phyloP scores from a whole-genome alignment of 2,113 vertebrate species.

The Ochotona curzoniae region DNA sequence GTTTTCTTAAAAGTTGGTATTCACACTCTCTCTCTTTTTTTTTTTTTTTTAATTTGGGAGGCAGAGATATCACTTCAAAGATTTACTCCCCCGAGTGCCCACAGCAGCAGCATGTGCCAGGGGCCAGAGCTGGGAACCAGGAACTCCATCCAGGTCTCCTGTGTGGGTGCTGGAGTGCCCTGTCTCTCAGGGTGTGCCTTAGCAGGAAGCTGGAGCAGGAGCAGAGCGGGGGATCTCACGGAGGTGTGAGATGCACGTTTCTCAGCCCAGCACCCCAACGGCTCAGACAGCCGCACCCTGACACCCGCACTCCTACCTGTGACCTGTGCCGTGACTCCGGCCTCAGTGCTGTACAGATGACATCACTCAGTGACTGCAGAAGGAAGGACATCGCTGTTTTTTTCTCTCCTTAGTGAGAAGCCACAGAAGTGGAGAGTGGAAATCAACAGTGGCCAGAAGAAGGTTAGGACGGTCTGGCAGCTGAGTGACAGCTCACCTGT shows the following conservation, averaged over 20 bases:
- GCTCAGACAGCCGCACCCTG: not conserved
- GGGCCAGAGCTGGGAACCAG: no score
- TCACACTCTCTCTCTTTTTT: not conserved
- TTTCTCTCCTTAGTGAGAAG: constrained; percentile 86
- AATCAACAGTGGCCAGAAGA: constrained; percentile 91
- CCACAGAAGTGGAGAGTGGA: constrained; percentile 93
- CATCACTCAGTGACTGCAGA: not conserved
- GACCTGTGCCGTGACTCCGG: not conserved
- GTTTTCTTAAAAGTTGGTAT: not conserved
- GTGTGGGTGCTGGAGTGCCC: no score
- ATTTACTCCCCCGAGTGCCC: no score
- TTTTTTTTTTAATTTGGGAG: no score
- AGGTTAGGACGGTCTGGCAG: constrained; percentile 91
- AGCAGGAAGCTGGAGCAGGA: no score
- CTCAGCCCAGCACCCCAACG: no score
- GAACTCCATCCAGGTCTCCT: no score
- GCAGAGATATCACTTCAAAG: no score
- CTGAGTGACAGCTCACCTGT: constrained; percentile 89
- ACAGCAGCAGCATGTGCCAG: no score
- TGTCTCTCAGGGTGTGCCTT: no score
- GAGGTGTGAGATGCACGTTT: no score
- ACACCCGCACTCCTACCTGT: not conserved
- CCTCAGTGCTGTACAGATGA: not conserved
- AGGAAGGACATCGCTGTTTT: not conserved
- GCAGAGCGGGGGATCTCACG: no score